Conservation (phyloP, 2,888 invertebrate species). For the Drosophila nigricruria region DNA sequence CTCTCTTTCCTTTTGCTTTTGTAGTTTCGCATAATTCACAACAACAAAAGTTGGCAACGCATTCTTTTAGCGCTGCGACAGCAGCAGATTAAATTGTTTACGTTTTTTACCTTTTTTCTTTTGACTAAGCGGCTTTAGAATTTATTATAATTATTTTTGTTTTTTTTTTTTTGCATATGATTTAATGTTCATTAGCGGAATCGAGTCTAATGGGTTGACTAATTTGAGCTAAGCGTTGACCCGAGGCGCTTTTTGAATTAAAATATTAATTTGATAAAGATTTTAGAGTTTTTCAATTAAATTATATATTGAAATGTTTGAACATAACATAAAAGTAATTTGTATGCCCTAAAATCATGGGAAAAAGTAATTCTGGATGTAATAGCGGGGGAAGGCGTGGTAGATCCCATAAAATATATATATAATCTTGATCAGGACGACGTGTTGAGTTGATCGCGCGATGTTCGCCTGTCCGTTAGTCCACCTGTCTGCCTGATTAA, state of each 20-base stretch:
- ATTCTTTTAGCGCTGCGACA: constrained; percentile 24
- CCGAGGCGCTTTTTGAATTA: background rate
- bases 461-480: too few relatives aligned
- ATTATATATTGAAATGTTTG: too few relatives aligned
- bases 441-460: too few relatives aligned
- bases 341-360: too few relatives aligned
- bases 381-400: too few relatives aligned
- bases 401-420: too few relatives aligned
- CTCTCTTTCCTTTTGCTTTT: constrained; percentile 35
- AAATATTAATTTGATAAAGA: background rate
- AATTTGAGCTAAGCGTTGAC: constrained; percentile 2
- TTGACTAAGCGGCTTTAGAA: constrained; percentile 23
- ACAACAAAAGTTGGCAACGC: constrained; percentile 32
- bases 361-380: background rate
- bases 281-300: background rate
- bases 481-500: too few relatives aligned
- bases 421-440: too few relatives aligned
- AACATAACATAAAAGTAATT: background rate
- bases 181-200: constrained; percentile 1
- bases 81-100: constrained; percentile 11
- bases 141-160: background rate
- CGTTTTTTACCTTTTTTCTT: background rate
- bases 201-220: constrained; percentile 17
- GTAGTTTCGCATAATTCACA: constrained; percentile 52
- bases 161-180: constrained; percentile 1